phyloP scores from a whole-genome alignment of 2,113 vertebrate genomes.

The Rhynchopsitta pachyrhyncha region DNA sequence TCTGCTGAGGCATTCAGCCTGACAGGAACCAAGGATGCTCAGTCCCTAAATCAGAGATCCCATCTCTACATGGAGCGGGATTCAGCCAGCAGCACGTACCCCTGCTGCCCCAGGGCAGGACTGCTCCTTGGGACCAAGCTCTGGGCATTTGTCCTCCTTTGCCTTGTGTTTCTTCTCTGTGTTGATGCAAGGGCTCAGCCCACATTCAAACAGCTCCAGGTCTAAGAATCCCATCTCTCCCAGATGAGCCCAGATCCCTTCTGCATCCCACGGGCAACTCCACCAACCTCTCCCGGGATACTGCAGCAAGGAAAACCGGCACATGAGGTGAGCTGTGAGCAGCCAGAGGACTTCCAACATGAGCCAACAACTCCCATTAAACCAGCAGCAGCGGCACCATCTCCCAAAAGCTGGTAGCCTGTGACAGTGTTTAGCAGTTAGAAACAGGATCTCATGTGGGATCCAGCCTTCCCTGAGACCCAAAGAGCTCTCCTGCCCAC shows the following conservation, averaged over 20 bases:
- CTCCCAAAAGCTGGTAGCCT: neutral
- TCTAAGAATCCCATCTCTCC: neutral
- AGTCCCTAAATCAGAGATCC: accelerated
- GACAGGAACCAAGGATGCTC: accelerated
- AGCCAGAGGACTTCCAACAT: neutral
- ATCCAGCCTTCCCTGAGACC: neutral
- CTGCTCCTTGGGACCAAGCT: neutral
- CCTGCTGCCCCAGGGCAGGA: neutral
- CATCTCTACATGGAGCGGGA: accelerated
- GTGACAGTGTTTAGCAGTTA: accelerated
- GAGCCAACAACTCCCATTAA: neutral
- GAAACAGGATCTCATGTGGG: neutral
- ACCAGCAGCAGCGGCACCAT: neutral
- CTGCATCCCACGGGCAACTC: accelerated
- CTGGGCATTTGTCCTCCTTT: neutral
- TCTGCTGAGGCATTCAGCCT: accelerated
- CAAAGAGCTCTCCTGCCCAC: neutral
- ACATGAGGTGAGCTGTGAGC: neutral
- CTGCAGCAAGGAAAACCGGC: accelerated
- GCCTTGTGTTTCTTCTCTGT: neutral
- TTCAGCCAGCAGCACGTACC: accelerated
- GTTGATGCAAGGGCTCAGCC: neutral
- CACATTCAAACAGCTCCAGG: neutral
- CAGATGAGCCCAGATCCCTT: neutral
- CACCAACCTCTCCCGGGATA: accelerated